These are phyloP conservation scores for Amyelois transitella DNA, from an alignment of 1,140 invertebrate genomes.

Conservation along the genomic window DNA sequence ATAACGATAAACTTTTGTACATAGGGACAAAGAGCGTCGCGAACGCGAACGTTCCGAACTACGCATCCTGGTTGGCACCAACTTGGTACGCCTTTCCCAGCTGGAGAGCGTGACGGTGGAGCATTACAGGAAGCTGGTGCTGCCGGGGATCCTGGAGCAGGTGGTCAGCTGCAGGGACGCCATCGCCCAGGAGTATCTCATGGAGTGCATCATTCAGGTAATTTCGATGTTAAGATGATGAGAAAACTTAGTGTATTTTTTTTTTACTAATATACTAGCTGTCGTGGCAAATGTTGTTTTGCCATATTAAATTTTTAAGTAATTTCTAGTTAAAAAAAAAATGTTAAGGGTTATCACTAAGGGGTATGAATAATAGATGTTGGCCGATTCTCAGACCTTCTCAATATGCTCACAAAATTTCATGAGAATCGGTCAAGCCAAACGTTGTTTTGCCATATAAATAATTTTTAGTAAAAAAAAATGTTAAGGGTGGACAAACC, in stretches of 20 bases:
- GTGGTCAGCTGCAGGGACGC: conserved; percentile 98
- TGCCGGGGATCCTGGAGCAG: conserved; percentile 95
- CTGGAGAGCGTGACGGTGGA: conserved; percentile 96
- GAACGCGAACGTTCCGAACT: conserved; percentile 98
- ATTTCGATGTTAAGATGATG: background rate
- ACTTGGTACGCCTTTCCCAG: conserved; percentile 96
- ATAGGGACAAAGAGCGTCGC: conserved; percentile 90
- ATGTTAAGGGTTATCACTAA: too few species aligned
- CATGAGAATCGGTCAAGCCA: too few species aligned
- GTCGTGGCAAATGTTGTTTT: background rate
- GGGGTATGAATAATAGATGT: too few species aligned
- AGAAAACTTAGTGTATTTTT: background rate
- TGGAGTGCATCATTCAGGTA: conserved; percentile 99
- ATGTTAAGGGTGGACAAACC: too few species aligned
- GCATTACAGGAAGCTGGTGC: conserved; percentile 91
- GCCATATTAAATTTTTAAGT: too few species aligned
- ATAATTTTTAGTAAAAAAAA: too few species aligned
- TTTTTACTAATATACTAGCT: background rate
- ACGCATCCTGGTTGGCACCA: conserved; percentile 95
- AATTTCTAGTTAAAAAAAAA: too few species aligned
- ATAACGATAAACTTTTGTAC: background rate
- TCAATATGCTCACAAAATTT: too few species aligned
- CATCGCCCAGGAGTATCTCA: conserved; percentile 99
- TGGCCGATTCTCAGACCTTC: too few species aligned
- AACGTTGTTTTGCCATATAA: too few species aligned